Percentiles rank a stretch among this genome's conserved stretches.
phyloP scores from a whole-genome alignment of 2,888 invertebrate genomes.

The Suillia variegata region DNA sequence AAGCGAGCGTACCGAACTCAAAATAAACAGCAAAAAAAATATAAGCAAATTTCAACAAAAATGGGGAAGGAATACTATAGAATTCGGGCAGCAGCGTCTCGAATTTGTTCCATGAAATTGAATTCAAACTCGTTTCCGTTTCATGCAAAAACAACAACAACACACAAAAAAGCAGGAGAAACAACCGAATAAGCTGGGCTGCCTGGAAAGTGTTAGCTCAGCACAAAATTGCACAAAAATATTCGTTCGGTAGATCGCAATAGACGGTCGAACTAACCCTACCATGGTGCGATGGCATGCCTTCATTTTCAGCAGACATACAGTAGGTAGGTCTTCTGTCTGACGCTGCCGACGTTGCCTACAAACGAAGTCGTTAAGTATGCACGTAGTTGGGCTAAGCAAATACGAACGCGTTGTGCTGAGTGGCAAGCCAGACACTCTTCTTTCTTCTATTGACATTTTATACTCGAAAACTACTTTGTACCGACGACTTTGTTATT shows the following conservation, averaged over 20 bases:
- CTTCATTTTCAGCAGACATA: too few species aligned
- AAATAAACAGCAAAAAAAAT: background rate
- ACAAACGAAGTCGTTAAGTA: too few species aligned
- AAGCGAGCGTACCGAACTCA: background rate
- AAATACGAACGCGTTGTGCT: background rate
- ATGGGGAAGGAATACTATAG: background rate
- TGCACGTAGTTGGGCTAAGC: background rate
- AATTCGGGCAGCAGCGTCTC: background rate
- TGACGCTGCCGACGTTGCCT: background rate
- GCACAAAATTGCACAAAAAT: background rate
- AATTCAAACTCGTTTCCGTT: slow-evolving; percentile 37
- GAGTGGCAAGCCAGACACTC: slow-evolving; percentile 3
- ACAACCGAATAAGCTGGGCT: too few species aligned
- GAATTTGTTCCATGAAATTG: slow-evolving; percentile 31
- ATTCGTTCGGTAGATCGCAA: slow-evolving; percentile 11
- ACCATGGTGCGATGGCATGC: background rate
- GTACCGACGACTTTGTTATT: too few species aligned
- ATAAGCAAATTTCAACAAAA: too few species aligned
- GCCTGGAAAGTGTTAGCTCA: slow-evolving; percentile 8
- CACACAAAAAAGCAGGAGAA: too few species aligned
- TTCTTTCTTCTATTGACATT: slow-evolving; percentile 1
- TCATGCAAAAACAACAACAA: too few species aligned
- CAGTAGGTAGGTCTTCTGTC: background rate
- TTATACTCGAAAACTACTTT: background rate
- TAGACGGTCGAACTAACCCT: background rate